phyloP scores from a whole-genome alignment of 2,797 vertebrate species.

The Anguilla marmorata region DNA sequence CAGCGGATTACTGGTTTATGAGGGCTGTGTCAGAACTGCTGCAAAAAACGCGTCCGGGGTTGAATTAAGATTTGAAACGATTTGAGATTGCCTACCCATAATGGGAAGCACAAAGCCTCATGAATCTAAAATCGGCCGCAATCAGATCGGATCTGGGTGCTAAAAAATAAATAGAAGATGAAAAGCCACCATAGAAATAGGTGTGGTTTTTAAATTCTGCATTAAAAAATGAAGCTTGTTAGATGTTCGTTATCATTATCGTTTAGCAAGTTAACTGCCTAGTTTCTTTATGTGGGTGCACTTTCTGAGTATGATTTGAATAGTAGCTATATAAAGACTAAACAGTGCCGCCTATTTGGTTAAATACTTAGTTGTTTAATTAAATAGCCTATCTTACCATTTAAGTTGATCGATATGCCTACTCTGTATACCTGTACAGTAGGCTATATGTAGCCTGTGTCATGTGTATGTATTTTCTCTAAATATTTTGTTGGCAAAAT shows the following conservation, averaged over 20 bases:
- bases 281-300: background rate
- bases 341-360: background rate
- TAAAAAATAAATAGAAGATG: background rate
- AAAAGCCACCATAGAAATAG: constrained; percentile 47
- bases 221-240: background rate
- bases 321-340: background rate
- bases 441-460: background rate
- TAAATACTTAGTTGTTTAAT: background rate
- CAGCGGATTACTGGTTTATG: constrained; percentile 82
- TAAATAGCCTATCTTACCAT: background rate
- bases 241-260: background rate
- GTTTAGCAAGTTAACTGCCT: background rate
- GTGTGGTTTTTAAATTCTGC: background rate
- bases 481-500: background rate
- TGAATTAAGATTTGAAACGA: constrained; percentile 41
- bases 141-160: constrained; percentile 48
- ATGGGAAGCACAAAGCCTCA: constrained; percentile 61
- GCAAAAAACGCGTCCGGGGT: constrained; percentile 49
- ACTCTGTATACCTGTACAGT: background rate
- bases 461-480: background rate
- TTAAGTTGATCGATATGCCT: background rate
- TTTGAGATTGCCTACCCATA: constrained; percentile 44
- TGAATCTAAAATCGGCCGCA: constrained; percentile 67
- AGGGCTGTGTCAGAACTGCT: constrained; percentile 53
- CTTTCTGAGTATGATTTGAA: background rate